Percentiles rank a stretch among this genome's conserved stretches.
These are phyloP conservation scores for Falco novaeseelandiae DNA, from an alignment of 2,797 vertebrate genomes.

Conservation along the genomic window DNA sequence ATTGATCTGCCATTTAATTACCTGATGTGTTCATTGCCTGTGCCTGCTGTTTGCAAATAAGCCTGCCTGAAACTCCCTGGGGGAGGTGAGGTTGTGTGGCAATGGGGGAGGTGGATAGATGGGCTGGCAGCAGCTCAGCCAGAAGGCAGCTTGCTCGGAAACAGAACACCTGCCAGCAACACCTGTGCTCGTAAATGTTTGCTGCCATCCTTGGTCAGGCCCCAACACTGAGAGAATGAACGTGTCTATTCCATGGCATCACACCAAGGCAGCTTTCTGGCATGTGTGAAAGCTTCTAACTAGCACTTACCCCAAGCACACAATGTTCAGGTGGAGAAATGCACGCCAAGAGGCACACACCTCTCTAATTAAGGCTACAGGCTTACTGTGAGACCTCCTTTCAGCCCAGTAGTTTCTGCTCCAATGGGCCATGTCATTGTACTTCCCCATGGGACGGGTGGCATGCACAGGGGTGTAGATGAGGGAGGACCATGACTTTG, in stretches of 20 bases:
- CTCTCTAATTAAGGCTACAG: neutral
- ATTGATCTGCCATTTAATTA: conserved; percentile 75
- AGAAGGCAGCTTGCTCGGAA: conserved; percentile 55
- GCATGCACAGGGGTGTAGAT: neutral
- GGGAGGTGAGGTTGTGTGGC: conserved; percentile 25
- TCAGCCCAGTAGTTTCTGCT: neutral
- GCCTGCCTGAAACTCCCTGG: conserved; percentile 29
- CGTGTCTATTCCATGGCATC: conserved; percentile 61
- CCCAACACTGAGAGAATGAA: neutral
- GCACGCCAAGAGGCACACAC: neutral
- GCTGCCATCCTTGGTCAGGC: conserved; percentile 31
- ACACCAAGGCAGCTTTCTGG: conserved; percentile 48
- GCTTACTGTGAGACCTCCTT: neutral
- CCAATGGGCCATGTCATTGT: neutral
- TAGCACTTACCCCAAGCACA: neutral
- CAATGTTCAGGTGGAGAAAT: neutral
- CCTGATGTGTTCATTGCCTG: conserved; percentile 66
- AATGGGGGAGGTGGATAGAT: neutral
- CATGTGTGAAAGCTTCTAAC: neutral
- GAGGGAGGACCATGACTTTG: neutral
- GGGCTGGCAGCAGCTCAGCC: conserved; percentile 56
- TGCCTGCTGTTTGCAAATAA: conserved; percentile 57
- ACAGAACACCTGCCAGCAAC: conserved; percentile 64
- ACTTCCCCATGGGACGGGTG: neutral
- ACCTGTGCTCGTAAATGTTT: conserved; percentile 56